Evolutionary conservation across 2,113 vertebrate species (phyloP).

Genomic region (Festucalex cinctus): DNA sequence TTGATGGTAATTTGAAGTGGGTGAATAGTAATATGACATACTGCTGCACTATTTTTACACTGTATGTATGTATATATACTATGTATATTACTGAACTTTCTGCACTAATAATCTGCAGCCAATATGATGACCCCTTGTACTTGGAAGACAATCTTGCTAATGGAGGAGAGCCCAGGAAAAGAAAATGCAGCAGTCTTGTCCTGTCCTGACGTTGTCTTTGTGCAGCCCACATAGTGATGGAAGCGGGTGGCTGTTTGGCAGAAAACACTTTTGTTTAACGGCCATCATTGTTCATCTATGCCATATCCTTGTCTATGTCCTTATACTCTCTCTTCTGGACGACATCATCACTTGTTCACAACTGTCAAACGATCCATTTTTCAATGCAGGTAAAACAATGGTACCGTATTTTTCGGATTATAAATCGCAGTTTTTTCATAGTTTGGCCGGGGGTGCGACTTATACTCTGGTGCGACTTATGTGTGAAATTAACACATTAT

Average conservation of each 20-base stretch:
- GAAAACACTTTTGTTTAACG: conserved; percentile 33
- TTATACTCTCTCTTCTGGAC: conserved; percentile 6
- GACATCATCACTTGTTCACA: neutral
- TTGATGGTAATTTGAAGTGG: neutral
- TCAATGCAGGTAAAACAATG: no score
- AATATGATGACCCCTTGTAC: conserved; percentile 43
- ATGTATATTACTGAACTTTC: neutral
- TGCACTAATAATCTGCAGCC: conserved; percentile 28
- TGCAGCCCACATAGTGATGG: conserved; percentile 1
- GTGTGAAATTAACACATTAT: no score
- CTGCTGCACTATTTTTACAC: no score
- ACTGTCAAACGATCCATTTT: neutral
- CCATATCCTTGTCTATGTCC: conserved; percentile 32
- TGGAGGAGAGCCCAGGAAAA: conserved; percentile 37
- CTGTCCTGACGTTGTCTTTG: neutral
- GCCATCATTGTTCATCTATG: conserved; percentile 25
- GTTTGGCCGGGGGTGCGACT: no score
- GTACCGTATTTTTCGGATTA: no score
- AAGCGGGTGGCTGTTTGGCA: conserved; percentile 10
- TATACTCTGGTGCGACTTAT: no score
- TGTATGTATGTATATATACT: no score
- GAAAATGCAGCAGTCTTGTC: conserved; percentile 7
- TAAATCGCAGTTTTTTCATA: no score
- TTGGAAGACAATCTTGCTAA: conserved; percentile 47
- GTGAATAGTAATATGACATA: neutral